Base-by-base conservation (phyloP, 2,888 invertebrate species). In the Athrips mouffetella region DNA sequence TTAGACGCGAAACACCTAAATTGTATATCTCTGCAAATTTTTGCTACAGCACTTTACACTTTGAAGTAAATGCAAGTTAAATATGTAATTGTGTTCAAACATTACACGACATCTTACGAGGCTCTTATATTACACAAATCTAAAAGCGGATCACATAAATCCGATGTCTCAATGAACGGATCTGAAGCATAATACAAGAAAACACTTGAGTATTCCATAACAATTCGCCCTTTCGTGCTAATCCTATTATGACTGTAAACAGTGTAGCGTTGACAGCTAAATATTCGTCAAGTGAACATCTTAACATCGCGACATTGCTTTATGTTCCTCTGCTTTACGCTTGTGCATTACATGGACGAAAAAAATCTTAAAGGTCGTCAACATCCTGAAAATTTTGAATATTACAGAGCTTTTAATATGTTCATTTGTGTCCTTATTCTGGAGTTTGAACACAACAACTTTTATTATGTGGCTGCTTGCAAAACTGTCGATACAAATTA, bases 201-300 rank as follows among this genome's bases (percentile, higher is more conserved):
- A 20, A 31, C 11, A 30, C 21, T 64, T 62, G 54, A 70, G 72
- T 65, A 73, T 71, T 71, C 72, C 67, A 70, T 63, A 73, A 75
- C 67, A 77, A 79, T 80, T 71, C 72, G 58, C 56, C 60, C 62
- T 65, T 70, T 64, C 59, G 62, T 65, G 62, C 64, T 86, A 87
- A 86, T 86, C 84, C 84, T 73, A 87, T 88, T 86, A 85, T 83
- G 59, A 64, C 60, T 66, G 72, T 76, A 84, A 82, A 85, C 78
- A 81, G 64, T 69, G 67, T 76, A 63, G 62, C 59, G 57, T 60
- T 76, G 80, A 76, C 82, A 71, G 77, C 68, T 74, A 70, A 65
- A 71, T 74, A 67, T 72, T 65, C 70, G 70, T 77, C 73, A 86
- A 85, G 79, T 86, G 86, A 85, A 79, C 83, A 78, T 78, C 76